Base-by-base conservation (phyloP, 2,113 vertebrate genomes). In the Hiodon alosoides region DNA sequence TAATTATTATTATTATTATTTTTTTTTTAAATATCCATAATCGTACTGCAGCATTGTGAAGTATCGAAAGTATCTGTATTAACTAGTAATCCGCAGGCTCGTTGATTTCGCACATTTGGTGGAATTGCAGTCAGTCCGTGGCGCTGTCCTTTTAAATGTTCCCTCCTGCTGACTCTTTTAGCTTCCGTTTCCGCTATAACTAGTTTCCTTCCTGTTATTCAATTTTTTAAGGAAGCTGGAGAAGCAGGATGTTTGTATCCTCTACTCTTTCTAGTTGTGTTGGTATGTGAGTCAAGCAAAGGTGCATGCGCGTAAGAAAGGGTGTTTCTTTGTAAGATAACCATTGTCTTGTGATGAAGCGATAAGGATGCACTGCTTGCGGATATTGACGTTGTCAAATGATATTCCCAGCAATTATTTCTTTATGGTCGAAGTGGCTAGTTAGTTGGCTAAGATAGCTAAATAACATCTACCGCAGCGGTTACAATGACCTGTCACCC, bases 111-210 rank as follows among this genome's bases (percentile, higher is more conserved):
- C 31, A 31, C 31, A 31, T 31, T 31, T 31, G 31, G 31, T 31
- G 31, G 52, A 58, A 58, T 9, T 9, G 14, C 50, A 46, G 17
- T 11, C 58, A 64, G 50, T 17, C 58, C 60, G 60, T 14, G 79
- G 46, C 77, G 79, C 88, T 89, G 87, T 83, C 9, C 4, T 86
- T 92, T 90, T 91, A 91, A 92, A 88, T 82, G 17, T 76, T 74
- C 13, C 80, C 85, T 82, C 83, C 83, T 79, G 77, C 64, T 79
- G 76, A 84, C 87, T 83, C 73, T 73, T 77, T 78, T 74, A 52
- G 66, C 76, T 64, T 83, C 83, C 78, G 67, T 78, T 77, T 83
- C 75, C 77, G 73, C n/a, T 60, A 53, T 16, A 14, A 73, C 66
- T 46, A 55, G 82, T 81, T 82, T 83, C 67, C 89, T 91, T 91